Conservation (phyloP, 2,113 vertebrate species). For the Lepus timidus region DNA sequence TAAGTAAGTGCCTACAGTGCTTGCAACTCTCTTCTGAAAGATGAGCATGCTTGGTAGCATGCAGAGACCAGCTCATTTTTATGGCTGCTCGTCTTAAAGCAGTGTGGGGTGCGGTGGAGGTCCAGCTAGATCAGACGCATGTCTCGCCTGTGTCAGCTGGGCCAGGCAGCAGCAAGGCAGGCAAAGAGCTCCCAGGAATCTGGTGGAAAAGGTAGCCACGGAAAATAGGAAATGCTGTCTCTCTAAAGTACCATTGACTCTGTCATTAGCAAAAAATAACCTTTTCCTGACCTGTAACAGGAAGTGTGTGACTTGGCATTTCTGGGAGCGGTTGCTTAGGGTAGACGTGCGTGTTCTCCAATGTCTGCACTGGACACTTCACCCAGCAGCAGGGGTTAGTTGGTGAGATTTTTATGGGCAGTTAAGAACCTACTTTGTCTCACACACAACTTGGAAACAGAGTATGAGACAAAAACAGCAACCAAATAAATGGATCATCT, state of each 20-base stretch:
- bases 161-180: not conserved
- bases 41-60: not conserved
- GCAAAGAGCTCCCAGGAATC: not conserved
- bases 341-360: not conserved
- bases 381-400: constrained; percentile 20
- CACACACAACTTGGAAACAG: constrained; percentile 41
- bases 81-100: not conserved
- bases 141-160: not conserved
- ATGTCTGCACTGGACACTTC: not conserved
- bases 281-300: not conserved
- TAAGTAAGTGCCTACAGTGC: not conserved
- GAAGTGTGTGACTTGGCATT: constrained; percentile 35
- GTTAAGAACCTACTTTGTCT: constrained; percentile 58
- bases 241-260: constrained; percentile 2
- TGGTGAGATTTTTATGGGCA: constrained; percentile 34
- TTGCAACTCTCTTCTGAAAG: constrained; percentile 51
- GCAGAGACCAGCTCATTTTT: constrained; percentile 6
- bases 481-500: not conserved
- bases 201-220: not conserved
- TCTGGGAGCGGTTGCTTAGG: not conserved
- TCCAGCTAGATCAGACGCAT: not conserved
- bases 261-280: constrained; percentile 53
- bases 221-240: constrained; percentile 30
- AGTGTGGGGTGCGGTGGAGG: not conserved
- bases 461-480: not conserved